Evolutionary conservation across 2,888 invertebrate genomes (phyloP), one percentile per base, ranked within the genome.

Genomic region (Caenorhabditis panamensis): DNA sequence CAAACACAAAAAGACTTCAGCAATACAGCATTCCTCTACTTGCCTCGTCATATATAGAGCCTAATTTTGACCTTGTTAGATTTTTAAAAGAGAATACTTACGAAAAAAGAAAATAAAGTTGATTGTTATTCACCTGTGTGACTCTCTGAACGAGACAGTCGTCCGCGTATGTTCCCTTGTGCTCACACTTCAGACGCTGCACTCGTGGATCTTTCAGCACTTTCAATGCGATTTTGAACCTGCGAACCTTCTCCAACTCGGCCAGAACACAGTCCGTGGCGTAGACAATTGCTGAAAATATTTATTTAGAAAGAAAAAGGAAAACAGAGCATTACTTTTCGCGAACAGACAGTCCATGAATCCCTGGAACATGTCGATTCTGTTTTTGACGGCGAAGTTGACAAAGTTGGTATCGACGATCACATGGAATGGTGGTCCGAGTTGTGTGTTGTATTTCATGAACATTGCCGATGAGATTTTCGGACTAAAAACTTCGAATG

Each of bases 271-370:
- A 99, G 91, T 99, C 99, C 0, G 98, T 97, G 77, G 99, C 94
- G 89, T 99, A 99, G 0, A 98, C 98, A 89, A 96, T 95, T 91
- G 96, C 97, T 94, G 87, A 31, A 89, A 85, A 41, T 22, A 28
- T 26, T 8, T 13, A 36, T 16, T 58, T 18, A 59, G 44, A 54
- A 18, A 54, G 20, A 37, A 54, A 20, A n/a, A n/a, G n/a, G n/a
- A n/a, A n/a, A n/a, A n/a, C n/a, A n/a, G n/a, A n/a, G n/a, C n/a
- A n/a, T 91, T 90, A 93, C 94, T 94, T 92, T 99, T 99, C 0
- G 98, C 99, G 92, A 97, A 97, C 6, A 99, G 93, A 91, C 98
- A 99, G 90, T 99, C 97, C 97, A 98, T 98, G 96, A 99, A 96
- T 84, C 95, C 95, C 90, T 96, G 95, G 69, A 97, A 94, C 47